A percentile compares a stretch with the other conserved stretches of the same genome.
Evolutionary conservation across 2,113 vertebrate genomes (phyloP).

Genomic region (Felis chaus): DNA sequence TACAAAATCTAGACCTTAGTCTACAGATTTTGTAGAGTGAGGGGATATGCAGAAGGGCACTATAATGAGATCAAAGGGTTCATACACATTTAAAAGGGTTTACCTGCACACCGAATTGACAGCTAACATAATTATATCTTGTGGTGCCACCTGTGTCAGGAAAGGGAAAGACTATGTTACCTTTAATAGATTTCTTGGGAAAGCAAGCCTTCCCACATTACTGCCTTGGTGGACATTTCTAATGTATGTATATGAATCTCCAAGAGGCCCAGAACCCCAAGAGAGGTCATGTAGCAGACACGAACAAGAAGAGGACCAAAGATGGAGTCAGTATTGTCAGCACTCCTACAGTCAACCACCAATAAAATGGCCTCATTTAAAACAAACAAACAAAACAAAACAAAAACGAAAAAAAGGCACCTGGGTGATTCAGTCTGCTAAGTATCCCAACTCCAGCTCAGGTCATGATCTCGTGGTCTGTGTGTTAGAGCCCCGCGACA

Average conservation of each 20-base stretch:
- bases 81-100: not conserved
- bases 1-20: not conserved
- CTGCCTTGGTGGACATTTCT: not conserved
- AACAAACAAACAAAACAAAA: no score
- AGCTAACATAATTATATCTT: not conserved
- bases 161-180: not conserved
- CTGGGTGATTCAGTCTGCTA: no score
- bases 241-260: not conserved
- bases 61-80: not conserved
- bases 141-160: not conserved
- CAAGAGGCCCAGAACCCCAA: not conserved
- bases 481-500: no score
- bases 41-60: not conserved
- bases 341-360: not conserved
- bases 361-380: not conserved
- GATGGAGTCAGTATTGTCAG: not conserved
- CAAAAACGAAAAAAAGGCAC: no score
- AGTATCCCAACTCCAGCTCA: no score
- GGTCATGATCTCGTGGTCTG: no score
- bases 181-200: not conserved
- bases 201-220: not conserved
- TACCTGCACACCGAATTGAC: not conserved
- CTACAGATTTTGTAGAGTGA: not conserved
- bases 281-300: not conserved
- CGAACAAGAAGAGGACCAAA: not conserved